phyloP scores from a whole-genome alignment of 2,113 vertebrate species.

The Bubo scandiacus region DNA sequence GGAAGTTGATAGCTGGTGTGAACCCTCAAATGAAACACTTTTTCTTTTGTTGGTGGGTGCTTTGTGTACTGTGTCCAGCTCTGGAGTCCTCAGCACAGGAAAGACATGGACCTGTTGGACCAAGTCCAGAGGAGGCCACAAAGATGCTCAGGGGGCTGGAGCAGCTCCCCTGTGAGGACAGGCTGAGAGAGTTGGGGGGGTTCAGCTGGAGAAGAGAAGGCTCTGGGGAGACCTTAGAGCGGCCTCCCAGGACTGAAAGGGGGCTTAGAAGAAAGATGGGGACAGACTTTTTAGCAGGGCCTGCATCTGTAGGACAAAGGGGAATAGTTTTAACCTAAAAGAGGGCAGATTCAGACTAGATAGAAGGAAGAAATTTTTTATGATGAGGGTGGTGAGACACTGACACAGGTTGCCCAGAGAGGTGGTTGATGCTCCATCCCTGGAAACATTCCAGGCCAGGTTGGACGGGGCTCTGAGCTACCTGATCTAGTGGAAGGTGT shows the following conservation, averaged over 20 bases:
- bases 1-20: not conserved
- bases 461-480: not conserved
- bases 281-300: too few relatives aligned
- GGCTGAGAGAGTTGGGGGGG: not conserved
- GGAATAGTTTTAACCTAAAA: not conserved
- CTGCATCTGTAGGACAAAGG: not conserved
- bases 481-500: not conserved
- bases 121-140: fast-evolving
- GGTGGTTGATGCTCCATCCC: not conserved
- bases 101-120: not conserved
- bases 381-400: fast-evolving
- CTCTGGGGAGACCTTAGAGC: fast-evolving
- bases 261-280: not conserved
- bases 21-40: not conserved
- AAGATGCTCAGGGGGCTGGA: fast-evolving
- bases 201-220: not conserved
- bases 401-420: not conserved
- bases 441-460: not conserved
- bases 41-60: not conserved
- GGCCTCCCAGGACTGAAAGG: fast-evolving
- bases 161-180: not conserved
- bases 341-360: not conserved
- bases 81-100: not conserved
- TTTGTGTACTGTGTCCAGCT: not conserved
- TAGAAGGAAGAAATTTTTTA: not conserved